These are phyloP conservation scores for Macrotus californicus DNA, from an alignment of 2,113 vertebrate species.

Conservation along the genomic window DNA sequence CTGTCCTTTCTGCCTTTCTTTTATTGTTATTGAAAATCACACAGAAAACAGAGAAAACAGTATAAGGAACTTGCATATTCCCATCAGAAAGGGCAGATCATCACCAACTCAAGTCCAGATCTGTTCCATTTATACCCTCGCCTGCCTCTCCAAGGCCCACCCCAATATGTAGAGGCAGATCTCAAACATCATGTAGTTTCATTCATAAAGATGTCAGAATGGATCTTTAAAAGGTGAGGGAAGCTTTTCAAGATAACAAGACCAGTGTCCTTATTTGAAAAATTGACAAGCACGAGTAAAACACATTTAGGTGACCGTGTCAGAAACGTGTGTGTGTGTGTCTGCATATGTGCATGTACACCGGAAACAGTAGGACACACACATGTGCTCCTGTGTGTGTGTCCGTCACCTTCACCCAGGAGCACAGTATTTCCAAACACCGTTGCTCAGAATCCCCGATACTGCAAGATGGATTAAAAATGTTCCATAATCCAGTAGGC, in stretches of 20 bases:
- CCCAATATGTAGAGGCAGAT: neutral
- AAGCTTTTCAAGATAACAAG: neutral
- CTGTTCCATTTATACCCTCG: neutral
- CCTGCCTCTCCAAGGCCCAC: neutral
- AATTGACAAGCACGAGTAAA: neutral
- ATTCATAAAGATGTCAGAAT: neutral
- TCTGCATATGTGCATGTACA: neutral
- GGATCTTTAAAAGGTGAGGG: neutral
- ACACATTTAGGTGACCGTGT: neutral
- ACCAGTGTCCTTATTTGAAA: neutral
- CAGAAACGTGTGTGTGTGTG: neutral
- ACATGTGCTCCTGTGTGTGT: neutral
- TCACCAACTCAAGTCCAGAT: neutral
- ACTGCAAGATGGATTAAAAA: neutral
- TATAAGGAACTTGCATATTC: neutral
- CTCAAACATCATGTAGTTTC: neutral
- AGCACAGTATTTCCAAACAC: neutral
- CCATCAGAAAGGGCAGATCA: neutral
- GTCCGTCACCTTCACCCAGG: neutral
- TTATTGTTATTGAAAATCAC: neutral
- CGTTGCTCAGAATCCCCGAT: neutral
- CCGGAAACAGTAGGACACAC: too few species aligned
- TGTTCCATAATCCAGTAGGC: neutral
- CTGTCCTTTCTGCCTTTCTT: neutral
- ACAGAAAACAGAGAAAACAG: neutral